phyloP scores from a whole-genome alignment of 2,888 invertebrate genomes.

The Eutolmus rufibarbis region DNA sequence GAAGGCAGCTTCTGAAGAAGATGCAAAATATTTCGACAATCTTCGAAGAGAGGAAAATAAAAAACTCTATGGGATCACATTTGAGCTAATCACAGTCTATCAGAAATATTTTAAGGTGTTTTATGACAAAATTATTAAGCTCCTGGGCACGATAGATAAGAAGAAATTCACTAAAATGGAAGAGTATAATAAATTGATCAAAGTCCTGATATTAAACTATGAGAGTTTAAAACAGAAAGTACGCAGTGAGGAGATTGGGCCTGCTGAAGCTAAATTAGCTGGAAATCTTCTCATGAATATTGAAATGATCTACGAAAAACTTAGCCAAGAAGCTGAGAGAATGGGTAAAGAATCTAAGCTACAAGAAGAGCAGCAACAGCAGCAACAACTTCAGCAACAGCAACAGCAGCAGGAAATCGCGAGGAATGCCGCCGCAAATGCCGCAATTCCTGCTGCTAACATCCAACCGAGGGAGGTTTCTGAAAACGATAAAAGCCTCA shows the following conservation, averaged over 20 bases:
- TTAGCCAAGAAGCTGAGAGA: conserved; percentile 61
- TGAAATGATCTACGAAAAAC: conserved; percentile 64
- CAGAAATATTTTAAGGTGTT: conserved; percentile 67
- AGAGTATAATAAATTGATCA: conserved; percentile 60
- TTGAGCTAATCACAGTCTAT: conserved; percentile 67
- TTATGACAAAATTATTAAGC: conserved; percentile 66
- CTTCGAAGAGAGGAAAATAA: conserved; percentile 53
- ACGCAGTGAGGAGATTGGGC: conserved; percentile 62
- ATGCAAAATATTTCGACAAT: conserved; percentile 52
- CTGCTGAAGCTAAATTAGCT: conserved; percentile 67
- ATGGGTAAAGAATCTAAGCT: not conserved
- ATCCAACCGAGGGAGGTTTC: conserved; percentile 45
- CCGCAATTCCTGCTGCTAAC: not conserved
- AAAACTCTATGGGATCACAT: conserved; percentile 55
- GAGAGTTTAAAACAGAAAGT: conserved; percentile 56
- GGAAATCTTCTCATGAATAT: conserved; percentile 63
- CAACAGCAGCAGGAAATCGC: not conserved
- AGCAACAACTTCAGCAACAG: not conserved
- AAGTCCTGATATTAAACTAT: conserved; percentile 55
- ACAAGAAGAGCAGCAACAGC: not conserved
- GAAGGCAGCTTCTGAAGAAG: conserved; percentile 50
- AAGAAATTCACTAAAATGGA: conserved; percentile 57
- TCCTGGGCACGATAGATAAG: conserved; percentile 63
- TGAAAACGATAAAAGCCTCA: conserved; percentile 6
- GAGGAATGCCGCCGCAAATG: not conserved